Base-by-base conservation (phyloP, 1,140 invertebrate genomes). In the Eriosoma lanigerum region DNA sequence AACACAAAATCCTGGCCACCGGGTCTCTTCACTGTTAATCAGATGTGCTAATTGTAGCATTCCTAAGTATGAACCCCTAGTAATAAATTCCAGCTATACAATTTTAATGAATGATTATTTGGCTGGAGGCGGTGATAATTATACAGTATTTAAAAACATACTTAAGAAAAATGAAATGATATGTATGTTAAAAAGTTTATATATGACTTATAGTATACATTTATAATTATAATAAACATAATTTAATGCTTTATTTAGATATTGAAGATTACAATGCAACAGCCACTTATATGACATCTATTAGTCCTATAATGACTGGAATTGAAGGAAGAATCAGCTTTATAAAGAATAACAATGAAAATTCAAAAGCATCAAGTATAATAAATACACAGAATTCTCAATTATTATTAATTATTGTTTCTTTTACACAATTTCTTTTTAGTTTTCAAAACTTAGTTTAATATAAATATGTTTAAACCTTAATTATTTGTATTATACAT, bases 51-150 rank as follows among this genome's bases (percentile, higher is more conserved):
- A 84, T 3, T 91, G 90, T 80, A 78, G 82, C 3, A 83, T 89
- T 21, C 90, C 90, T 0, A 81, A 50, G 1, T 90, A 87, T 64
- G 81, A 82, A 26, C 29, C 82, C 0, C 56, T 88, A 17, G 19
- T 86, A 10, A 9, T 52, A 8, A 82, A 85, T 70, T 52, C 26
- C 38, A 85, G 84, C n/a, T 91, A 90, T 82, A 86, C 76, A 21
- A 83, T 91, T 15, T 83, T 89, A 0, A 85, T 88, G 72, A 84
- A 83, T 3, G 86, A 87, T 50, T 91, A 87, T 82, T 80, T 90
- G 21, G 86, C 86, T 0, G 83, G 84, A 5, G 90, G 90, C 26
- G 89, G 89, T 1, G 89, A 90, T 82, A 88, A 87, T 8, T 90
- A 86, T 76, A 70, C 75, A 0, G 6, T 26, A 15, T 68, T 78